A percentile compares a stretch with the other conserved stretches of the same genome.
phyloP scores from a whole-genome alignment of 2,113 vertebrate genomes.

The Amazona vittata region DNA sequence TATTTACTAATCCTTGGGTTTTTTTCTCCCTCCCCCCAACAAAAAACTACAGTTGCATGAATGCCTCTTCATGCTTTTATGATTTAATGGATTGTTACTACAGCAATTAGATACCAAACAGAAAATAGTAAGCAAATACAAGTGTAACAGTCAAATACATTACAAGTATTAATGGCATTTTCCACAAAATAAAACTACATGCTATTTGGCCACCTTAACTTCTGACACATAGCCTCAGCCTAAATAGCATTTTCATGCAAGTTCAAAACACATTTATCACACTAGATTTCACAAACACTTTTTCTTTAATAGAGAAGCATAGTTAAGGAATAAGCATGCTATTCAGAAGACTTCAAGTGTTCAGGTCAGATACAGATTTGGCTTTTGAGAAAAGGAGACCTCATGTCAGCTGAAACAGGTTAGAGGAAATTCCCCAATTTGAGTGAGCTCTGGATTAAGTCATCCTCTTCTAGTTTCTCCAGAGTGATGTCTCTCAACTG shows the following conservation, averaged over 20 bases:
- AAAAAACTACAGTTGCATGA: background rate
- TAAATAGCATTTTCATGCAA: background rate
- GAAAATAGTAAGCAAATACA: background rate
- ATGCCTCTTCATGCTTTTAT: background rate
- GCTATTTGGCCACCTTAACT: background rate
- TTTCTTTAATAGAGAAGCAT: background rate
- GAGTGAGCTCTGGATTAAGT: background rate
- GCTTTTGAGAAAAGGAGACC: background rate
- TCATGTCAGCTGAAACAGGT: background rate
- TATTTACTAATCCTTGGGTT: background rate
- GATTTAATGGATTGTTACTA: background rate
- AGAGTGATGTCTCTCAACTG: background rate
- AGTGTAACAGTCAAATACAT: background rate
- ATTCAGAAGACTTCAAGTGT: background rate
- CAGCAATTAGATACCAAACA: background rate
- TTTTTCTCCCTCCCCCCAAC: accelerated
- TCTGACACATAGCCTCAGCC: background rate
- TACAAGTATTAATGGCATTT: background rate
- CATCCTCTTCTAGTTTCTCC: background rate
- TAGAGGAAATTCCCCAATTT: background rate
- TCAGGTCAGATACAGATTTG: background rate
- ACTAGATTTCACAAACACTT: background rate
- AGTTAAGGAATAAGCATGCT: background rate
- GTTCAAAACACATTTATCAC: background rate
- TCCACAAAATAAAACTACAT: background rate